A percentile compares a stretch with the other conserved stretches of the same genome.
Conservation (phyloP, 2,888 invertebrate species). For the Zhuqinia jingwanae region DNA sequence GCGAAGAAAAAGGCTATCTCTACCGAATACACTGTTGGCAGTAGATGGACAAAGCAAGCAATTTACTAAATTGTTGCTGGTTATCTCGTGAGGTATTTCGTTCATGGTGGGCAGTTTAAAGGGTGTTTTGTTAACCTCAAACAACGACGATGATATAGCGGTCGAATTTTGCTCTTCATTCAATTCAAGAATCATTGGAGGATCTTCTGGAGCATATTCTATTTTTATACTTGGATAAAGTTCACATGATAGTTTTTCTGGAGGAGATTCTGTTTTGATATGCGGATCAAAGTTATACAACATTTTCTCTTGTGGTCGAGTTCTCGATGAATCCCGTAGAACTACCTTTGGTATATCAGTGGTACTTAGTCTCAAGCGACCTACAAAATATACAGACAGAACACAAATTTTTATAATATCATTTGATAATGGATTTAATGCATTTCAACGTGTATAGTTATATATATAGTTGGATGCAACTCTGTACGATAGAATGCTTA, state of each 20-base stretch:
- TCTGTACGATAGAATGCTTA: neutral
- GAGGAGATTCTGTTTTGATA: neutral
- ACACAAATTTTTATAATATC: too few relatives aligned
- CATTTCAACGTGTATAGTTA: neutral
- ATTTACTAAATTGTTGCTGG: constrained; percentile 1
- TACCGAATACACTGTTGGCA: constrained; percentile 21
- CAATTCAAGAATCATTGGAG: neutral
- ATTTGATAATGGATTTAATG: neutral
- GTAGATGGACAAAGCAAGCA: neutral
- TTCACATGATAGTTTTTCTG: neutral
- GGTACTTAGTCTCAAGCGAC: too few relatives aligned
- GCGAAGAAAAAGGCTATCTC: neutral
- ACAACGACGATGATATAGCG: neutral
- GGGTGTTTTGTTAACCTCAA: neutral
- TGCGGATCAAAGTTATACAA: too few relatives aligned
- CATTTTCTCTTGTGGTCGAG: too few relatives aligned
- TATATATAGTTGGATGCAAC: too few relatives aligned
- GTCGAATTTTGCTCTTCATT: neutral
- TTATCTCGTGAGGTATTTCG: neutral
- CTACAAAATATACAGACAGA: too few relatives aligned
- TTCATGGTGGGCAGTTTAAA: constrained; percentile 23
- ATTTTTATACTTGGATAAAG: neutral
- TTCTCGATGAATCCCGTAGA: too few relatives aligned
- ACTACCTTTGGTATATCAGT: too few relatives aligned
- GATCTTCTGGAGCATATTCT: neutral